phyloP scores from a whole-genome alignment of 30 jellyfish, hydroid and myxozoan genomes.

The Calvadosia cruxmelitensis region DNA sequence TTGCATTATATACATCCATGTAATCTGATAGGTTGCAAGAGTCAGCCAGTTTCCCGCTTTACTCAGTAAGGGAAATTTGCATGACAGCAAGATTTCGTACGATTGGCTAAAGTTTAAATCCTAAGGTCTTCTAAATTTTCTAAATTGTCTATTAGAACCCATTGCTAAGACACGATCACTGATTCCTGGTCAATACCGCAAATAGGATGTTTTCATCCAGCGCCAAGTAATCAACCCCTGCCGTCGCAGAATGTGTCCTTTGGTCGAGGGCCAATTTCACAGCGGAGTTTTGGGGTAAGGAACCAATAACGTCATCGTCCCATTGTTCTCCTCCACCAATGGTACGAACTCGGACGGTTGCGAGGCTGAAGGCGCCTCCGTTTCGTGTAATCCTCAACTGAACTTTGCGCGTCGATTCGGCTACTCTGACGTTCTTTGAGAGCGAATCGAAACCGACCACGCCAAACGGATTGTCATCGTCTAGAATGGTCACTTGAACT shows the following conservation, averaged over 20 bases:
- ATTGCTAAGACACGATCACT: too few relatives aligned
- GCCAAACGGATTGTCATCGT: conserved; percentile 91
- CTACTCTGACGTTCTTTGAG: conserved; percentile 9
- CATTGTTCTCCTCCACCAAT: conserved; percentile 95
- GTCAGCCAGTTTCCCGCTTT: too few relatives aligned
- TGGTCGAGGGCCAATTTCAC: conserved; percentile 24
- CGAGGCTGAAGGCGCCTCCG: conserved; percentile 75
- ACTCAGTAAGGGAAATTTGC: too few relatives aligned
- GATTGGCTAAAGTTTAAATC: too few relatives aligned
- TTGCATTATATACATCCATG: too few relatives aligned
- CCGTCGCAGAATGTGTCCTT: conserved; percentile 29
- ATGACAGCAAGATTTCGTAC: too few relatives aligned
- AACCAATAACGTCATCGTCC: conserved; percentile 32
- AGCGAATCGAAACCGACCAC: conserved; percentile 45
- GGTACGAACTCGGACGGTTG: conserved; percentile 53
- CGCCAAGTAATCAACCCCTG: conserved; percentile 15
- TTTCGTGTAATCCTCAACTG: conserved; percentile 28
- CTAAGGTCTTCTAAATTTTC: too few relatives aligned
- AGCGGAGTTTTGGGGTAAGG: conserved; percentile 30
- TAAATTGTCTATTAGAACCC: too few relatives aligned
- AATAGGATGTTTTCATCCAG: conserved; percentile 14
- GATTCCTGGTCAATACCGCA: too few relatives aligned
- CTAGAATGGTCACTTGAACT: conserved; percentile 52
- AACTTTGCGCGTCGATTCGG: conserved; percentile 46
- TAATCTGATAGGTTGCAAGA: too few relatives aligned